Conservation (phyloP, 1,140 invertebrate genomes). For the Globodera ellingtonae region DNA sequence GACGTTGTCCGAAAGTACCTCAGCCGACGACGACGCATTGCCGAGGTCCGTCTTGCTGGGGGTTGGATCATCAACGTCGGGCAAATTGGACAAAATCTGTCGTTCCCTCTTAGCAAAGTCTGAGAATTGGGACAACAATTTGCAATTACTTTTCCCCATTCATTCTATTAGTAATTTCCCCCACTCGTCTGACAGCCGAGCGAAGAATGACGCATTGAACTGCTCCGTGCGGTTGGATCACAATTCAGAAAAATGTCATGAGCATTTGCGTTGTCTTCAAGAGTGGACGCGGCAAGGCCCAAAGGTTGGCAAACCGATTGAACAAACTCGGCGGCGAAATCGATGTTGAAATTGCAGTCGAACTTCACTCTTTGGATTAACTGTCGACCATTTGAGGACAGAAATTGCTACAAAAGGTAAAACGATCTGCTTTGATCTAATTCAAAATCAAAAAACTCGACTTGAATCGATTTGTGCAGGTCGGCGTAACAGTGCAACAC, state of each 20-base stretch:
- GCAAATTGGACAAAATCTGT: background rate
- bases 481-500: slow-evolving; percentile 52
- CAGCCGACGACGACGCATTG: too few species aligned
- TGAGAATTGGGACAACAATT: background rate
- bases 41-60: background rate
- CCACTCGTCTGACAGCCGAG: background rate
- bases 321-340: slow-evolving; percentile 32
- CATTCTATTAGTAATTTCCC: background rate
- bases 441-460: slow-evolving; percentile 19
- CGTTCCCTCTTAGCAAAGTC: background rate
- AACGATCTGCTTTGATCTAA: background rate
- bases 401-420: slow-evolving; percentile 22
- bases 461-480: slow-evolving; percentile 37
- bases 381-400: slow-evolving; percentile 21
- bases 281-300: background rate
- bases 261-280: background rate
- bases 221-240: background rate
- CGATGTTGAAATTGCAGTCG: slow-evolving; percentile 28
- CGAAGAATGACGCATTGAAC: background rate
- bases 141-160: background rate
- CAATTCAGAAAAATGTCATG: slow-evolving; percentile 21
- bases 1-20: too few species aligned
- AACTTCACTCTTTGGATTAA: slow-evolving; percentile 36
- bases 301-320: slow-evolving; percentile 17
- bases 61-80: background rate